Base-by-base conservation (phyloP, 2,888 invertebrate genomes). In the Eristalinus sepulchralis region DNA sequence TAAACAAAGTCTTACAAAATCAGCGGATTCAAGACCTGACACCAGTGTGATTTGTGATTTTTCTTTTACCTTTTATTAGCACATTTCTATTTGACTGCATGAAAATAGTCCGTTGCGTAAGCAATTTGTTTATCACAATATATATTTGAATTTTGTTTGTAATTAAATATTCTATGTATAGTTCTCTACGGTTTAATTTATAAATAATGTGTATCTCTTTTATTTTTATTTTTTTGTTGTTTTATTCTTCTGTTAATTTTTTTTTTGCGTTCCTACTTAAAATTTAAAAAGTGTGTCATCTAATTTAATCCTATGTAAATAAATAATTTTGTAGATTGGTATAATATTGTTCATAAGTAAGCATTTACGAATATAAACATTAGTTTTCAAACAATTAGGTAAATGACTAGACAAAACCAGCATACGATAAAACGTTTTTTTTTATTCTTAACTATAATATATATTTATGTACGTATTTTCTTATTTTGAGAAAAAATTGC, bases 401-500 rank as follows among this genome's bases (percentile, higher is more conserved):
- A 68, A 79, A 81, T 83, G 86, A 86, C 86, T 86, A 86, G 86
- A 86, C 79, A 79, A 73, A 78, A 77, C 67, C 81, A 85, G 84
- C 76, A 39, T 67, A 64, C 59, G 64, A 33, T 24, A 68, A 20
- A 78, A 75, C 70, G 36, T 55, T 11, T 24, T 55, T 11, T 24
- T 77, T 47, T 36, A 27, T 59, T 31, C 13, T 55, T 73, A 13
- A 11, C 31, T 60, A 66, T 24, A 57, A 13, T 6, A 31, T 60
- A 66, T 57, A 57, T 13, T 5, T 59, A 67, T 27, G 24, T 53
- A 60, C 33, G 66, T 55, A n/a, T 33, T 53, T 34, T 5, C 53
- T 64, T 20, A 39, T 27, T 33, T 34, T 60, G 17, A 17, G 57
- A 36, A 20, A 64, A 55, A 70, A 13, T 63, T 24, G 64, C 39